Evolutionary conservation across 1,140 invertebrate species (phyloP).

Genomic region (Acyrthosiphon pisum): DNA sequence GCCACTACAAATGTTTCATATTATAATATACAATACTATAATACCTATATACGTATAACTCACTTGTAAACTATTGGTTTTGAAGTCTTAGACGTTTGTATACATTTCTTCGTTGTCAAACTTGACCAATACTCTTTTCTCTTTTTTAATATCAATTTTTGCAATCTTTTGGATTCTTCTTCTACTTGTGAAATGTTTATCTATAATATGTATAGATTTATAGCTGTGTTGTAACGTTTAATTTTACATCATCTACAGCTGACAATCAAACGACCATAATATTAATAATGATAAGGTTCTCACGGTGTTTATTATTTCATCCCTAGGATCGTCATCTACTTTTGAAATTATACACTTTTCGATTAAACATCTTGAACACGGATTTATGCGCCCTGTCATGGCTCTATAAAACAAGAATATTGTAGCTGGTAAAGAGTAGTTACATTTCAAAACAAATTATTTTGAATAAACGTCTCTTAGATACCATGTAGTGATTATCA

Average conservation of each 20-base stretch:
- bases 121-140: background rate
- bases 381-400: background rate
- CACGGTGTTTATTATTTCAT: background rate
- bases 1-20: background rate
- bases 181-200: background rate
- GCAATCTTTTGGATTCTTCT: background rate
- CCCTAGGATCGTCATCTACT: background rate
- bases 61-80: background rate
- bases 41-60: background rate
- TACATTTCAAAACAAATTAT: background rate
- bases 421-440: too few relatives aligned
- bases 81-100: background rate
- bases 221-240: background rate
- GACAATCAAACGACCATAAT: background rate
- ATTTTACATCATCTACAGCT: background rate
- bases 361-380: background rate
- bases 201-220: background rate
- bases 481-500: background rate
- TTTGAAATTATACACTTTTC: background rate
- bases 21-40: background rate
- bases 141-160: background rate
- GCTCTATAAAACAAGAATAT: background rate
- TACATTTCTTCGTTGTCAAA: background rate
- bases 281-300: background rate
- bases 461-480: background rate